Base-by-base conservation (phyloP, 2,113 vertebrate species). In the Tor tambroides region DNA sequence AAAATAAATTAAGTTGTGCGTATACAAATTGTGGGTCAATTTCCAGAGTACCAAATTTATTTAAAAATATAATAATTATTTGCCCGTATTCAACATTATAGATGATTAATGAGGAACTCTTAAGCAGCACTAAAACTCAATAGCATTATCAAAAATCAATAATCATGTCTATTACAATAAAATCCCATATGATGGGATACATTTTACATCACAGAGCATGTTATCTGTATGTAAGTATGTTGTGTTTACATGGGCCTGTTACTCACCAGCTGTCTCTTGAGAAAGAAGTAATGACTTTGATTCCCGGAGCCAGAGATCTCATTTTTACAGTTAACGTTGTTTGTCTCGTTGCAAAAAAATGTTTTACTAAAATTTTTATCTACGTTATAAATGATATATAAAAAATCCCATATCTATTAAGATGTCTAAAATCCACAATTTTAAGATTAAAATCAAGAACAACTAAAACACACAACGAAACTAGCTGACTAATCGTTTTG, bases 231-330 rank as follows among this genome's bases (percentile, higher is more conserved):
- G 3, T 46, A 46, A 56, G n/a, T 76, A 3, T 78, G 28, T 19
- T 14, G 63, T 67, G 80, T 82, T 82, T 67, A 69, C 56, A 84
- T 4, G 11, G 82, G 49, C 30, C 61, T 56, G 6, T 14, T 30
- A 94, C 97, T 98, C 93, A 99, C 98, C 97, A 96, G 91, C 95
- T 96, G 89, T 99, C 97, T 88, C 97, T 94, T 88, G 97, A 96
- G 59, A 98, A 96, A 30, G 94, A 89, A 0, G 95, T 97, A 51
- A 97, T 90, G 15, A 98, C 89, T 56, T 94, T 94, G 61, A 98
- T 92, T 0, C 97, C 97, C 5, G 97, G 98, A 59, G 98, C 97
- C 85, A 97, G 89, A 15, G 96, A 93, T 86, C 93, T 95, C 98
- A 99, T 99, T 87, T 91, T 94, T 87, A 46, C n/a, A 78, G 32